These are phyloP conservation scores for Gnathonemus longibarbis DNA, from an alignment of 2,113 vertebrate genomes.

Conservation along the genomic window DNA sequence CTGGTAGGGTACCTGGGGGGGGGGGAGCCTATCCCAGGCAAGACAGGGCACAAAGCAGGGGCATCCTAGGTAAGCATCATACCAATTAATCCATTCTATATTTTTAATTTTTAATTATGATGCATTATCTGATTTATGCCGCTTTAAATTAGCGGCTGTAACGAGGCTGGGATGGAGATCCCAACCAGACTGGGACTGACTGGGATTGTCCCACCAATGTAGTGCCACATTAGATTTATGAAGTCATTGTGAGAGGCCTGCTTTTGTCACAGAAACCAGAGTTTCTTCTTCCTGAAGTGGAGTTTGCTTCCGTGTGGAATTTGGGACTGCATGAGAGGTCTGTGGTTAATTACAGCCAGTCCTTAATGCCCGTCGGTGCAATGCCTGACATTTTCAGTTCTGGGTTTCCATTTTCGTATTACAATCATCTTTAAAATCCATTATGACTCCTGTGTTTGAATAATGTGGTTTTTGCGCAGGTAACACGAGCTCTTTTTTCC, in stretches of 20 bases:
- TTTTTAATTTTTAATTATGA: not conserved
- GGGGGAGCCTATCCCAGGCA: not conserved
- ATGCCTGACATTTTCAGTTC: not conserved
- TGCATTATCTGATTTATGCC: not conserved
- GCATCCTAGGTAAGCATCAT: not conserved
- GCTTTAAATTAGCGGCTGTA: not conserved
- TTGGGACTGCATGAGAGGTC: not conserved
- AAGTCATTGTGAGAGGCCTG: conserved; percentile 37
- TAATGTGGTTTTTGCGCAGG: not conserved
- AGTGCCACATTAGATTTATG: conserved; percentile 38
- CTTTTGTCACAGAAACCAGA: conserved; percentile 18
- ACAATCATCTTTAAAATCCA: not conserved
- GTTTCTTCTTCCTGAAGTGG: not conserved
- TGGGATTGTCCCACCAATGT: conserved; percentile 13
- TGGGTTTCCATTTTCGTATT: not conserved
- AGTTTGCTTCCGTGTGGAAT: not conserved
- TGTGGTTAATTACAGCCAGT: not conserved
- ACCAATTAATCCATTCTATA: not conserved
- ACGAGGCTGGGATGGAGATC: not conserved
- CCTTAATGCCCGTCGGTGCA: not conserved
- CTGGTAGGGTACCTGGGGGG: not conserved
- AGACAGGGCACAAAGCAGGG: not conserved
- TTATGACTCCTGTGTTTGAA: not conserved
- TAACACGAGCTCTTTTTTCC: not conserved
- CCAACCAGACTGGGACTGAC: not conserved